Conservation (phyloP, 2,113 vertebrate genomes). For the Mohoua ochrocephala region DNA sequence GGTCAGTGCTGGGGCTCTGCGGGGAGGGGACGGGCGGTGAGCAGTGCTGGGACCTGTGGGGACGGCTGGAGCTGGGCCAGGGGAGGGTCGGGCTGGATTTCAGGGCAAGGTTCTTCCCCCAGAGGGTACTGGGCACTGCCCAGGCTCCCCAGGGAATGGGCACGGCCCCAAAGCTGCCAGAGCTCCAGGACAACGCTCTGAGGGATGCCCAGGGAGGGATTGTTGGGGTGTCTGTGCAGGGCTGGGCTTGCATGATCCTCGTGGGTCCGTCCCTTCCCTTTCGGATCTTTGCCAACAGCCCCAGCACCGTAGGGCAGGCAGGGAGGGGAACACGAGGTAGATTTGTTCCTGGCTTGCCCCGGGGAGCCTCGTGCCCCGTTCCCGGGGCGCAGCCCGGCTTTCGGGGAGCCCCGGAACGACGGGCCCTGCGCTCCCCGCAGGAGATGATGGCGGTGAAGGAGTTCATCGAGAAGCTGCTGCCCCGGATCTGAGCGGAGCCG, state of each 20-base stretch:
- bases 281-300: not conserved
- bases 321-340: fast-evolving
- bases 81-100: not conserved
- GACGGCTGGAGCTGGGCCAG: not conserved
- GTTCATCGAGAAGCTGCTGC: slow-evolving; percentile 94
- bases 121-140: not conserved
- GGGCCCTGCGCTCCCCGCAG: slow-evolving; percentile 38
- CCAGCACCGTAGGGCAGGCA: fast-evolving
- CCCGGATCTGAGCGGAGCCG: slow-evolving; percentile 84
- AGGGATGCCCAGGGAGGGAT: not conserved
- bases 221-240: not conserved
- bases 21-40: not conserved
- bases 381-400: not conserved
- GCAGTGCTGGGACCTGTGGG: fast-evolving
- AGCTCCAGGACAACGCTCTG: fast-evolving
- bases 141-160: not conserved
- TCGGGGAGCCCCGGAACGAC: fast-evolving
- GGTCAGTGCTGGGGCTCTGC: slow-evolving; percentile 53
- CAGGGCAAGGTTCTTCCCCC: not conserved
- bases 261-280: too few species aligned
- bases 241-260: not conserved
- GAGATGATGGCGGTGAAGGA: slow-evolving; percentile 95
- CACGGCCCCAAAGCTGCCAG: not conserved
- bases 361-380: not conserved
- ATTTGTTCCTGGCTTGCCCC: fast-evolving